These are phyloP conservation scores for Sminthopsis crassicaudata DNA, from an alignment of 2,113 vertebrate species.

Conservation along the genomic window DNA sequence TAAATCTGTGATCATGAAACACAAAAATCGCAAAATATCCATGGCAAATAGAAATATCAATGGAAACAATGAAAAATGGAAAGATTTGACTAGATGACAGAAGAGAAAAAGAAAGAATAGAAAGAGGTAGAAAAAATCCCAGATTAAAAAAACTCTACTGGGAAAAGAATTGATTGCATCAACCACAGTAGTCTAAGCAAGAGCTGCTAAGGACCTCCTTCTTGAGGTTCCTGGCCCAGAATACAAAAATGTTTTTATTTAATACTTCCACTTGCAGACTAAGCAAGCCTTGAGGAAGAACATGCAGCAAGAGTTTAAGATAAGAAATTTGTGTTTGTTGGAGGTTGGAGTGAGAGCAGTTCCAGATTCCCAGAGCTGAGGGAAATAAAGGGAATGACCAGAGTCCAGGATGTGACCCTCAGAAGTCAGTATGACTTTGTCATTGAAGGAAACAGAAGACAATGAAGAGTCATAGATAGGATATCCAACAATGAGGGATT, in stretches of 20 bases:
- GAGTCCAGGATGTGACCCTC: not conserved
- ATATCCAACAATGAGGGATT: not conserved
- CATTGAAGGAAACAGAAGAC: not conserved
- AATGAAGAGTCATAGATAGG: not conserved
- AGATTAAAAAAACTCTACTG: not conserved
- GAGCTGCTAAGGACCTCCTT: not conserved
- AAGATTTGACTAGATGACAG: not conserved
- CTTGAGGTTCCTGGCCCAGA: not conserved
- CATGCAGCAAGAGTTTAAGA: not conserved
- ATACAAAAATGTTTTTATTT: not conserved
- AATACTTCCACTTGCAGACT: not conserved
- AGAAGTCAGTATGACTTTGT: not conserved
- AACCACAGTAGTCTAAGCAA: not conserved
- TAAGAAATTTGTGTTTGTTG: not conserved
- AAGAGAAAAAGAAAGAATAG: not conserved
- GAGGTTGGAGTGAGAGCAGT: not conserved
- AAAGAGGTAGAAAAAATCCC: not conserved
- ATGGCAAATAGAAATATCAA: not conserved
- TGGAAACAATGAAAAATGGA: not conserved
- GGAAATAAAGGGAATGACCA: not conserved
- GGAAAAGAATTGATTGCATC: not conserved
- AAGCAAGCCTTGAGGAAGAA: not conserved
- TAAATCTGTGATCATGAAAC: not conserved
- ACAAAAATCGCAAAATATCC: not conserved
- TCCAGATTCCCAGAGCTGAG: not conserved